These are phyloP conservation scores for Ceraclea dissimilis DNA, from an alignment of 2,888 invertebrate species.

Conservation along the genomic window DNA sequence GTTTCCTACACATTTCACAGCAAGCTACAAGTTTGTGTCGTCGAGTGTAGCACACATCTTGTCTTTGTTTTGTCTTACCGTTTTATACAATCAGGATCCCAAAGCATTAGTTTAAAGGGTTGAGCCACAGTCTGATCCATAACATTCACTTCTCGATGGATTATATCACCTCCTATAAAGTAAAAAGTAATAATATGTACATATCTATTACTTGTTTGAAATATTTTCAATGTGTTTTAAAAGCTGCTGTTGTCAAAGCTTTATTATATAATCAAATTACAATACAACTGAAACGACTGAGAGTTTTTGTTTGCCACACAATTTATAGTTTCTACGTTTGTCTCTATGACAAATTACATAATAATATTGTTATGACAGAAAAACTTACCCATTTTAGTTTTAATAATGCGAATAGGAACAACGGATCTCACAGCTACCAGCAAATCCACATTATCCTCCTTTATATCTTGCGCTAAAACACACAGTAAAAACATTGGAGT, in stretches of 20 bases:
- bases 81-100: slow-evolving; percentile 64
- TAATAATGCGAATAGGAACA: slow-evolving; percentile 54
- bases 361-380: slow-evolving; percentile 5
- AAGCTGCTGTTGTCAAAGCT: too few species aligned
- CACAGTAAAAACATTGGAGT: neutral
- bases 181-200: neutral
- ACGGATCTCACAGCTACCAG: slow-evolving; percentile 61
- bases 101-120: slow-evolving; percentile 53
- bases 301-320: too few species aligned
- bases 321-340: too few species aligned
- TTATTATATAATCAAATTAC: too few species aligned
- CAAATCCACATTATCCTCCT: slow-evolving; percentile 53
- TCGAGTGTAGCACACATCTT: too few species aligned
- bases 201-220: too few species aligned
- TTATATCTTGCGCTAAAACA: slow-evolving; percentile 32
- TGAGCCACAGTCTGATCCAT: slow-evolving; percentile 57
- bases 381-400: slow-evolving; percentile 53
- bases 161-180: slow-evolving; percentile 40
- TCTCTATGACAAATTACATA: neutral
- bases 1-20: too few species aligned
- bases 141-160: slow-evolving; percentile 59
- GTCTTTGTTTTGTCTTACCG: slow-evolving; percentile 35
- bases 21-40: too few species aligned
- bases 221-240: too few species aligned
- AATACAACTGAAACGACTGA: too few species aligned